Evolutionary conservation across 1,140 invertebrate genomes (phyloP).

Genomic region (Argopecten irradians): DNA sequence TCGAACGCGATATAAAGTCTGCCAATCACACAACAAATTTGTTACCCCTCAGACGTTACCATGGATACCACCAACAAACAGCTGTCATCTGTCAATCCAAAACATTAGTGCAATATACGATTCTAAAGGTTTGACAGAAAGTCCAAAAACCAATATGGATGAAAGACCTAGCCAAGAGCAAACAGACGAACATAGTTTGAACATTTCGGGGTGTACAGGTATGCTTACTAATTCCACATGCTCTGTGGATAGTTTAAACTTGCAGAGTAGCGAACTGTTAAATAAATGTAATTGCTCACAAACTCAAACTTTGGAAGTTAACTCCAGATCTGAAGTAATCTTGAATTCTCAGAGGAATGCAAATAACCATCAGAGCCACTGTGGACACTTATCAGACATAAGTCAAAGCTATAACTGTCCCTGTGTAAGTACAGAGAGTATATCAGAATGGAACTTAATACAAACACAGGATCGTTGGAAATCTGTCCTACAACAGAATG

Average conservation of each 20-base stretch:
- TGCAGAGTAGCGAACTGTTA: not conserved
- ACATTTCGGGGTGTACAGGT: not conserved
- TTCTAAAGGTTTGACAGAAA: not conserved
- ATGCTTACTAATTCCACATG: not conserved
- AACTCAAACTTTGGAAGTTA: not conserved
- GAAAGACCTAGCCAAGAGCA: not conserved
- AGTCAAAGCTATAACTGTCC: not conserved
- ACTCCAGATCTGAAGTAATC: not conserved
- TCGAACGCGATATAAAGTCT: not conserved
- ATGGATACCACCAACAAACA: constrained; percentile 2
- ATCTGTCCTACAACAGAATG: not conserved
- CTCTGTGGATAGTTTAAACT: not conserved
- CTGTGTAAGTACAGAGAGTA: not conserved
- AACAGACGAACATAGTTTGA: not conserved
- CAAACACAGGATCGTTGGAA: not conserved
- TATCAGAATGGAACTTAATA: not conserved
- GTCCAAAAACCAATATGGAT: not conserved
- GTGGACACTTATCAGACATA: not conserved
- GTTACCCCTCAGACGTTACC: not conserved
- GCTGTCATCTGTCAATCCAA: not conserved
- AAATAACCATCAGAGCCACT: not conserved
- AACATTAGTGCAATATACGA: not conserved
- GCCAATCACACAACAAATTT: not conserved
- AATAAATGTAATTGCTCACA: not conserved
- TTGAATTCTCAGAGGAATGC: not conserved